phyloP scores from a whole-genome alignment of 2,113 vertebrate species.

The Eulemur macaco region DNA sequence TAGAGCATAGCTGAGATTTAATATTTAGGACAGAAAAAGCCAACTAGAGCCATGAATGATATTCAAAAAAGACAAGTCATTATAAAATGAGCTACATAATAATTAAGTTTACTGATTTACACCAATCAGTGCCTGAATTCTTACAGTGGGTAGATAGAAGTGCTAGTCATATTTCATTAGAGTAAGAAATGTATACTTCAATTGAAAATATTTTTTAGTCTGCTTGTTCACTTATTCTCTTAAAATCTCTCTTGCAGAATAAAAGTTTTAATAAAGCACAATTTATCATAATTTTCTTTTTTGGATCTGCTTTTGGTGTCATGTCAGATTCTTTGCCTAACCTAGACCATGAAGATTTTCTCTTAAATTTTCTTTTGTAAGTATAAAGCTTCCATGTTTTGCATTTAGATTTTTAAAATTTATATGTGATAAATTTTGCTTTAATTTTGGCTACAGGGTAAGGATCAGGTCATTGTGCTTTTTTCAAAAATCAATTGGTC shows the following conservation, averaged over 20 bases:
- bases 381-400: neutral
- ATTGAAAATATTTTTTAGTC: neutral
- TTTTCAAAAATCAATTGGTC: neutral
- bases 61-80: neutral
- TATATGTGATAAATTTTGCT: neutral
- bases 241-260: neutral
- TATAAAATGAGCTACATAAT: neutral
- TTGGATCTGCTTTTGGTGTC: no score
- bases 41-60: neutral
- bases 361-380: neutral
- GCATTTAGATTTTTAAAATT: neutral
- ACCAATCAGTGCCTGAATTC: neutral
- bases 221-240: neutral
- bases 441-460: neutral
- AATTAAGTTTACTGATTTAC: neutral
- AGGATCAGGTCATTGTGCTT: neutral
- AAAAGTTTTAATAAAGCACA: neutral
- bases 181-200: neutral
- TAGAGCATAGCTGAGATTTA: neutral
- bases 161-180: neutral
- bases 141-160: neutral
- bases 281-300: neutral
- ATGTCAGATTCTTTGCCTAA: neutral
- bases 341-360: neutral
- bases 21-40: neutral